Conservation (phyloP, 2,888 invertebrate genomes). For the Adelphocoris suturalis region DNA sequence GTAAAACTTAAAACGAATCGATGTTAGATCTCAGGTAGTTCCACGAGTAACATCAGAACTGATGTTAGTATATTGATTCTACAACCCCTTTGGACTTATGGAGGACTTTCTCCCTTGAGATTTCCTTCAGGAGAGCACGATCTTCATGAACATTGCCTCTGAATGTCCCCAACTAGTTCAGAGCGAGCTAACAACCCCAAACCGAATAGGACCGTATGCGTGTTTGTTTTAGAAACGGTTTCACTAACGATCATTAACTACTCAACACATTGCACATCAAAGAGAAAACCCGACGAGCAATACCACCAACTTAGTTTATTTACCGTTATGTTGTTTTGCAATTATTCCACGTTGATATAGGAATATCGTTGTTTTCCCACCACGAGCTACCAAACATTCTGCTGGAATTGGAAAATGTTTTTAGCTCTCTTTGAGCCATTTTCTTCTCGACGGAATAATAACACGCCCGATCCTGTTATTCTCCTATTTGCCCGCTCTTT, state of each 20-base stretch:
- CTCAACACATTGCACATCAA: neutral
- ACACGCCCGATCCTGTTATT: neutral
- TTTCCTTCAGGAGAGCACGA: no score
- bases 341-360: neutral
- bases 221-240: neutral
- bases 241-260: neutral
- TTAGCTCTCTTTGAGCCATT: neutral
- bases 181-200: no score
- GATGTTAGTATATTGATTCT: no score
- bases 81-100: no score
- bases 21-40: no score
- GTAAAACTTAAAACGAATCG: no score
- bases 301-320: neutral
- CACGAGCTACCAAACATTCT: neutral
- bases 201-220: neutral
- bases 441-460: neutral
- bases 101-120: no score
- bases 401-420: neutral
- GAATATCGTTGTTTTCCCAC: neutral
- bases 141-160: no score
- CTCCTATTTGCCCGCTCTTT: neutral
- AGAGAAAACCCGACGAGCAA: neutral
- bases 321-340: constrained; percentile 18
- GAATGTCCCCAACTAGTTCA: no score
- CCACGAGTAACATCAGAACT: no score